Base-by-base conservation (phyloP, 1,140 invertebrate species). In the Bombus balteatus region DNA sequence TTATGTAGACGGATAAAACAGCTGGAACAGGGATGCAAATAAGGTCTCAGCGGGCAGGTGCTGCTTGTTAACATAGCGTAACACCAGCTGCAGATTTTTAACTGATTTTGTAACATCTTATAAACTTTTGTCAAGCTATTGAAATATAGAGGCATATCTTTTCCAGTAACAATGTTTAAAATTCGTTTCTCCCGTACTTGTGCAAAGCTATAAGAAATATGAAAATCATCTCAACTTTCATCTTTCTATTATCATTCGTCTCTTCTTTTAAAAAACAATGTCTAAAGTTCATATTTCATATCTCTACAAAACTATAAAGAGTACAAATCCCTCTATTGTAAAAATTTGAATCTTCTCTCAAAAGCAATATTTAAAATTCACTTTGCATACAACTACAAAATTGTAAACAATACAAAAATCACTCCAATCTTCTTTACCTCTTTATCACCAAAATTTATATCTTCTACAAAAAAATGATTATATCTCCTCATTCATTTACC, bases 1-100 rank as follows among this genome's bases (percentile, higher is more conserved):
- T 15, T 47, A 9, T 15, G 25, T 4, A 13, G 1, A 0, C 8
- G 28, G 34, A 3, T 10, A 8, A 43, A 65, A 47, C 70, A 74
- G 39, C 80, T 74, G 80, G 28, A 37, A 57, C 5, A 25, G 18
- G 0, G 32, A 82, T 82, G 71, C 32, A 74, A 74, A 82, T 65
- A 28, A 65, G 22, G 13, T 62, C 22, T 6, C 37, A 25, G 12
- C 15, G 34, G 25, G 12, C 80, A 82, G 81, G 81, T 82, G 81
- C 0, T n/a, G 13, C 18, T 22, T 70, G 28, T 57, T 34, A 53
- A 32, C 41, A 3, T 53, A 53, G 43, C n/a, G 12, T 80, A 76
- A 87, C 70, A 84, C 71, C 62, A 43, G 22, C 53, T 82, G 41
- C 15, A 13, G 5, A 47, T 12, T 39, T 76, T 57, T 39, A 18